Evolutionary conservation across 2,113 vertebrate species (phyloP).

Genomic region (Sitta europaea): DNA sequence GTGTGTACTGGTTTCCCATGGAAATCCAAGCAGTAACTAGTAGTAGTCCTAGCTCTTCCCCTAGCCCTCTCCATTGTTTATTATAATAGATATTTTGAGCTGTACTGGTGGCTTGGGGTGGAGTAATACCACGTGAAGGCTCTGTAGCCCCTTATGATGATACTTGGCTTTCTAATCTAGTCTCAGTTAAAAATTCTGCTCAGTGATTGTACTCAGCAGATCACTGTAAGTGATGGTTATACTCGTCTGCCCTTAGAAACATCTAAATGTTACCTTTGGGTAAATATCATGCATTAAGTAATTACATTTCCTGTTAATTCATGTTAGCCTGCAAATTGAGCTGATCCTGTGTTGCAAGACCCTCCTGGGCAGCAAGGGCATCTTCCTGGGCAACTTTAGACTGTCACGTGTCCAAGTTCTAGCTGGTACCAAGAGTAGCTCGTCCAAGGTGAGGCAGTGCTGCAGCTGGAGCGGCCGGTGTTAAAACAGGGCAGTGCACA

Average conservation of each 20-base stretch:
- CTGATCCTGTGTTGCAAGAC: not conserved
- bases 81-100: conserved; percentile 1
- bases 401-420: not conserved
- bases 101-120: not conserved
- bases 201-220: not conserved
- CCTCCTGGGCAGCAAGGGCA: not conserved
- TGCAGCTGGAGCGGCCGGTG: not conserved
- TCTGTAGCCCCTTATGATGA: not conserved
- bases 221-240: not conserved
- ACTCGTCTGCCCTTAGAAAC: not conserved
- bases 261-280: not conserved
- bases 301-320: not conserved
- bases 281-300: not conserved
- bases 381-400: not conserved
- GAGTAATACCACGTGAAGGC: not conserved
- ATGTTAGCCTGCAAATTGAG: not conserved
- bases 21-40: conserved; percentile 58
- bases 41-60: conserved; percentile 44
- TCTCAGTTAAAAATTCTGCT: not conserved
- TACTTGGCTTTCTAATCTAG: conserved; percentile 12
- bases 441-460: not conserved
- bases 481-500: not conserved
- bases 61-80: not conserved
- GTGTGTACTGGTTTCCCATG: conserved; percentile 54
- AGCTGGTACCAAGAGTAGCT: not conserved